Conservation (phyloP, 1,140 invertebrate genomes). For the Drosophila rhopaloa region DNA sequence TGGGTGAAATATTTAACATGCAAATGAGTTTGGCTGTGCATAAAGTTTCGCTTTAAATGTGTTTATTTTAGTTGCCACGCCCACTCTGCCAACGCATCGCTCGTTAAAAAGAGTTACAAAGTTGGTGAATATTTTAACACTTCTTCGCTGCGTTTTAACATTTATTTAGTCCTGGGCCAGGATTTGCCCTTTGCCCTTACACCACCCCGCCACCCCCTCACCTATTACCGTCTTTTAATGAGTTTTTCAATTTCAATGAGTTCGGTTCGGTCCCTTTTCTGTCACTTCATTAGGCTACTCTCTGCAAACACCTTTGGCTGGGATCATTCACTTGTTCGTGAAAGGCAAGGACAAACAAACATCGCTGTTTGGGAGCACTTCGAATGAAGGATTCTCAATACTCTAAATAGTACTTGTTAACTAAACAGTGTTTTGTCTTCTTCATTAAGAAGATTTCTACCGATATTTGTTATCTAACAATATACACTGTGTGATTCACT, state of each 20-base stretch:
- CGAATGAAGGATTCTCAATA: conserved; percentile 20
- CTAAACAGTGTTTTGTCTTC: conserved; percentile 1
- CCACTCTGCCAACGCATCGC: conserved; percentile 35
- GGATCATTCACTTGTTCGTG: conserved; percentile 17
- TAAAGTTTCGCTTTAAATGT: conserved; percentile 83
- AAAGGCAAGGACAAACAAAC: conserved; percentile 15
- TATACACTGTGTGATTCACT: background rate
- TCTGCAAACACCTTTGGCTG: conserved; percentile 34
- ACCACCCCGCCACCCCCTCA: background rate
- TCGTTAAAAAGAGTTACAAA: conserved; percentile 83
- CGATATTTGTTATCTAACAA: background rate
- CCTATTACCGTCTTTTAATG: conserved; percentile 38
- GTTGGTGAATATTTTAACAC: conserved; percentile 83
- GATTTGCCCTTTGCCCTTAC: conserved; percentile 20
- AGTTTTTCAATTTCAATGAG: conserved; percentile 54
- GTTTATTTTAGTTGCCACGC: conserved; percentile 80
- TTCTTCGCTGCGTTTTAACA: conserved; percentile 79
- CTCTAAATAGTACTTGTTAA: background rate
- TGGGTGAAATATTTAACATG: conserved; percentile 81
- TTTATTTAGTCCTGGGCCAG: conserved; percentile 70
- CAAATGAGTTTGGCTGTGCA: conserved; percentile 82
- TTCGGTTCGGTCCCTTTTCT: conserved; percentile 41
- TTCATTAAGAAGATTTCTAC: conserved; percentile 8
- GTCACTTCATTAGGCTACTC: conserved; percentile 46
- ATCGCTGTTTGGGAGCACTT: background rate